Evolutionary conservation across 2,113 vertebrate species (phyloP), one percentile per base, ranked within the genome.

Genomic region (Ictalurus furcatus): DNA sequence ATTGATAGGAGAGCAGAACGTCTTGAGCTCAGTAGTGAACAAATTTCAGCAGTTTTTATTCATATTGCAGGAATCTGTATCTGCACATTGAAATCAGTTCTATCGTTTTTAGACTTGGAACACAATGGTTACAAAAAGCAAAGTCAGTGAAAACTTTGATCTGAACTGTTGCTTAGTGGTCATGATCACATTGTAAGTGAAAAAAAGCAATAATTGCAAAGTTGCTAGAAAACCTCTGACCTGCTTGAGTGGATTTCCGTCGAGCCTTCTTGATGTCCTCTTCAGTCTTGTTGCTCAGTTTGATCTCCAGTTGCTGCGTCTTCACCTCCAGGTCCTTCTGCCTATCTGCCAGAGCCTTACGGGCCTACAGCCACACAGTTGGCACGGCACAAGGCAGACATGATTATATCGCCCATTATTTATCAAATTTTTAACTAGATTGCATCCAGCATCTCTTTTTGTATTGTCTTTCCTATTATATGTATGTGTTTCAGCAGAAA

Each of bases 261-360:
- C 98, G 94, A 0, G 98, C 98, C 91, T 99, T 99, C 94, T 99
- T 99, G 88, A 99, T 99, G 90, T 99, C 98, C 91, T 99, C 98
- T 91, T 99, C 98, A 0, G 97, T 97, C 92, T 99, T 99, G 96
- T 99, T 99, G 95, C 97, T 99, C 90, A 98, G 96, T 92, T 99
- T 99, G 91, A 99, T 96, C 94, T 99, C 98, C 59, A 99, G 94
- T 94, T 99, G 98, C 93, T 99, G 98, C 0, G 98, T 99, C 94
- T 99, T 99, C 93, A 99, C 95, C 91, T 99, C 98, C 93, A 99
- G 97, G 91, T 99, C 98, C 92, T 97, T 98, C 96, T 99, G 98
- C 73, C 98, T 93, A 93, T 99, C 98, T 0, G 97, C 97, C 92
- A 99, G 95, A 7, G 98, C 97, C 92, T 97, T 99, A 59, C 98